A percentile compares a stretch with the other conserved stretches of the same genome.
These are phyloP conservation scores for Taphrorychus bicolor DNA, from an alignment of 2,888 invertebrate genomes.

Conservation along the genomic window DNA sequence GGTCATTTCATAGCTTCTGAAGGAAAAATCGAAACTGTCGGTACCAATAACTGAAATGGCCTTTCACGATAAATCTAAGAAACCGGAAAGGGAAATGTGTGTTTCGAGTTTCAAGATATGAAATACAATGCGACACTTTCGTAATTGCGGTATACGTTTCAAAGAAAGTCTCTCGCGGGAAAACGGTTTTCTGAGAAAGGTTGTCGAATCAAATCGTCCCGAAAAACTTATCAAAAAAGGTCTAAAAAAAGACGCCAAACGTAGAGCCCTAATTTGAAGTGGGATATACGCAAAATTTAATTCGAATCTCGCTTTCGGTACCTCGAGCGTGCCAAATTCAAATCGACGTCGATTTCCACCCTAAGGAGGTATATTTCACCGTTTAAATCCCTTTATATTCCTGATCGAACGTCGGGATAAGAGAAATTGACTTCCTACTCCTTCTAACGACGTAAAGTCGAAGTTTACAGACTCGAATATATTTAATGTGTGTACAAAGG, in stretches of 20 bases:
- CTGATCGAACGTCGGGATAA: neutral
- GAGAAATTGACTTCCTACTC: neutral
- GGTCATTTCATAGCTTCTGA: too few species aligned
- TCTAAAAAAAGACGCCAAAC: neutral
- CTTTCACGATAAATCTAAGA: neutral
- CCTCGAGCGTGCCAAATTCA: slow-evolving; percentile 27
- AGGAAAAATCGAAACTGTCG: neutral
- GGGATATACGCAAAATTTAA: slow-evolving; percentile 3
- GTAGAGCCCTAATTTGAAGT: neutral
- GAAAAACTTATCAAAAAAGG: neutral
- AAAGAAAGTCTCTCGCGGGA: neutral
- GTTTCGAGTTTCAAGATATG: neutral
- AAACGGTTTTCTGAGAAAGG: neutral
- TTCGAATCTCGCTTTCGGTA: slow-evolving; percentile 23
- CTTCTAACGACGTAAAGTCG: too few species aligned
- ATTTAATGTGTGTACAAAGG: too few species aligned
- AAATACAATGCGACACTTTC: neutral
- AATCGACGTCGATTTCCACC: slow-evolving; percentile 18
- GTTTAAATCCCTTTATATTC: neutral
- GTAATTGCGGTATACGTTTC: neutral
- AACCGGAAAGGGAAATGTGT: neutral
- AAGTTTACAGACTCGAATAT: too few species aligned
- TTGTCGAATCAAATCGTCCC: neutral
- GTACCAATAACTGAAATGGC: neutral
- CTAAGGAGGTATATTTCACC: slow-evolving; percentile 9